Evolutionary conservation across 2,888 invertebrate genomes (phyloP), one percentile per base, ranked within the genome.

Genomic region (Brenthis hecate): DNA sequence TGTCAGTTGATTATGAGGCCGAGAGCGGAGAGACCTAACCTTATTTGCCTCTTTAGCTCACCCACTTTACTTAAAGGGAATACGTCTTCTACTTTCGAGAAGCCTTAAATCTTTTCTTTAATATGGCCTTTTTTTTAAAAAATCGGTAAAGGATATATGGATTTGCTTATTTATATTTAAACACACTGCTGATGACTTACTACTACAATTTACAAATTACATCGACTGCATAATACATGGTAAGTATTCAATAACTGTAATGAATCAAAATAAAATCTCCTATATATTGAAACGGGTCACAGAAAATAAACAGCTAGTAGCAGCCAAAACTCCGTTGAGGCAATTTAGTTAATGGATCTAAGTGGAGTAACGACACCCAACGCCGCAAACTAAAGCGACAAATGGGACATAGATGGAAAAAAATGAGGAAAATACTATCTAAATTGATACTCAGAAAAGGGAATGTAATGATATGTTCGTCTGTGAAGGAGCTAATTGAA

Each of bases 271-370:
- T 5, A 14, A 58, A 54, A 43, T 54, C 47, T 32, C 23, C 61
- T 66, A 61, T 36, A 63, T 54, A 50, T 50, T 8, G 13, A 64
- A 69, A 55, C 54, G 62, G 68, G 63, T 56, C 71, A 72, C 28
- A 62, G 66, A 69, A 69, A 72, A 65, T 72, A 72, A 75, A 75
- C 75, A 74, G 69, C 69, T 68, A 73, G 69, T 71, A 69, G 73
- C 57, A 65, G 57, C 71, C 70, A 74, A 74, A 75, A 77, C 73
- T 68, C 69, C 72, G 76, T 75, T 73, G 74, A 72, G 71, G 73
- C 79, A 81, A 81, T 82, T 80, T 78, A 72, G 78, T 74, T 80
- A 81, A 81, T 81, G 80, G 69, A 73, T 61, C 60, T 73, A 76
- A 78, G 74, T 72, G 74, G 76, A 74, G 68, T 67, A 72, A 71